These are phyloP conservation scores for Ammodytes dubius DNA, from an alignment of 2,113 vertebrate genomes.

Conservation along the genomic window DNA sequence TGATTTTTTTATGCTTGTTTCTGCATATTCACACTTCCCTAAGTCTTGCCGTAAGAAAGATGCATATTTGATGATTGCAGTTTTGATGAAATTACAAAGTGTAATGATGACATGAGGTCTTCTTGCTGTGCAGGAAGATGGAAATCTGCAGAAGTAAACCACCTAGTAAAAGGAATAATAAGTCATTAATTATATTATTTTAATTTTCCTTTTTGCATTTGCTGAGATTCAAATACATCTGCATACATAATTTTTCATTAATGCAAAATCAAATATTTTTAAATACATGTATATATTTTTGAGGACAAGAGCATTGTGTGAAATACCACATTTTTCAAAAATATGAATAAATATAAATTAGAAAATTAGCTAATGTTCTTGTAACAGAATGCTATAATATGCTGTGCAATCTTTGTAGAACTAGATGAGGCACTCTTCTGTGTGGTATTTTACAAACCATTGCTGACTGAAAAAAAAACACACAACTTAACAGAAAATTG, in stretches of 20 bases:
- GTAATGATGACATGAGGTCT: conserved; percentile 27
- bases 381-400: neutral
- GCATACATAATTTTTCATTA: no score
- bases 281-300: neutral
- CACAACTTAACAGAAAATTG: neutral
- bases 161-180: neutral
- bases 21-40: conserved; percentile 12
- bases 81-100: conserved; percentile 11
- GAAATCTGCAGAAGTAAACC: conserved; percentile 11
- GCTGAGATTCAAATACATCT: neutral
- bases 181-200: neutral
- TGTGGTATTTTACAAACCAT: neutral
- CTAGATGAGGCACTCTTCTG: neutral
- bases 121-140: conserved; percentile 8
- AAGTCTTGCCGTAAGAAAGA: neutral
- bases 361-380: neutral
- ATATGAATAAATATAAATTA: neutral
- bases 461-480: neutral
- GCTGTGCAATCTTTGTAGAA: neutral
- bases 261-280: neutral
- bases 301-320: neutral
- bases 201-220: neutral
- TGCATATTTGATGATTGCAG: neutral
- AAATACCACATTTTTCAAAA: neutral
- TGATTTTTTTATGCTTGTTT: neutral